Evolutionary conservation across 2,113 vertebrate genomes (phyloP), one percentile per base, ranked within the genome.

Genomic region (Macquaria ambigua): DNA sequence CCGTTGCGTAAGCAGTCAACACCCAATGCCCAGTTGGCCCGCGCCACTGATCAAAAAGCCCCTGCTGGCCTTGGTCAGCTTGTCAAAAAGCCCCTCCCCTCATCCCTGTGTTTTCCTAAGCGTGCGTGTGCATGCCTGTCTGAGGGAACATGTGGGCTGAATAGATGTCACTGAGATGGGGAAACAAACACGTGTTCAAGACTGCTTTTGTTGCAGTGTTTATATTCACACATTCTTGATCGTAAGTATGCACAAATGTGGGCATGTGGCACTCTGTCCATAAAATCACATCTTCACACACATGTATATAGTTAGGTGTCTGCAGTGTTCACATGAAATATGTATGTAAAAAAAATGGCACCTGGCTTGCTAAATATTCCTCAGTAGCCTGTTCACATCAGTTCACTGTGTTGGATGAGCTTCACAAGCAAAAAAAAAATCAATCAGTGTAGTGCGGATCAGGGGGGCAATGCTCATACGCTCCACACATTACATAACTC

Each of bases 1-100:
- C 78, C 4, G 73, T 95, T 96, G 90, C 91, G 18, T 94, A 94
- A 95, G 89, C 89, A 77, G 88, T 86, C 89, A 74, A 89, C 78
- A n/a, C 90, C 90, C 89, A 87, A 56, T 90, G 88, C 88, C 84
- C 90, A 89, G 87, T 93, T 89, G 90, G 88, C 91, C 82, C n/a
- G 34, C 41, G 64, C 81, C 62, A 39, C 87, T 84, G 89, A 91
- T 93, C 91, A 92, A 90, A 93, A 93, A 89, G 89, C 87, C 75
- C 85, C 62, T 80, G 82, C 88, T 94, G 87, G 78, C 90, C 85
- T 61, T 56, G 85, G 93, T 93, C 93, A 93, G 84, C 80, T 72
- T 69, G 80, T 90, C 82, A 74, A 52, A 87, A 87, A 68, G 83
- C 89, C 86, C 88, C 87, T 77, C 74, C 93, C 77, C 50, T 74